These are phyloP conservation scores for Julus scanicus DNA, from an alignment of 2,888 invertebrate species.

Conservation along the genomic window DNA sequence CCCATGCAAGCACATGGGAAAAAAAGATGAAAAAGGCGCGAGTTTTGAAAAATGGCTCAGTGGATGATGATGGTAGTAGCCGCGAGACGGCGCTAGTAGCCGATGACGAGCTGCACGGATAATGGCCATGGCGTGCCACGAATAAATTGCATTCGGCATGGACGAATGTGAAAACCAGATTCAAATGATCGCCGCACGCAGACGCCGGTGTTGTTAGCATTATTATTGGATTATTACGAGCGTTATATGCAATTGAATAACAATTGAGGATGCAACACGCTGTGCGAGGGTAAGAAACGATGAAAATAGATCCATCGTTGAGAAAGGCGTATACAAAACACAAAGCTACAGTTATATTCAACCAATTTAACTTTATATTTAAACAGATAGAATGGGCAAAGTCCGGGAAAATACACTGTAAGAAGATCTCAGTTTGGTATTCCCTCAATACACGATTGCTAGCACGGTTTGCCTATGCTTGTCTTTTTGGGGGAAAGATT, in stretches of 20 bases:
- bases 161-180: slow-evolving; percentile 12
- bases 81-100: background rate
- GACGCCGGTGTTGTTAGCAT: slow-evolving; percentile 12
- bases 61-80: background rate
- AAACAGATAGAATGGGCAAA: too few relatives aligned
- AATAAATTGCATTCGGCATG: slow-evolving; percentile 16
- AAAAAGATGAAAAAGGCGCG: background rate
- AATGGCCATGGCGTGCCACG: slow-evolving; percentile 9
- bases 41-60: background rate
- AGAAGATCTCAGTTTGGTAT: too few relatives aligned
- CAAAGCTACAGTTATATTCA: too few relatives aligned
- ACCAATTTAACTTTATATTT: too few relatives aligned
- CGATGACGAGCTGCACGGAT: background rate
- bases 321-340: background rate
- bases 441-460: background rate
- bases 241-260: slow-evolving; percentile 29
- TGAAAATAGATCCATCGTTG: background rate
- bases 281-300: slow-evolving; percentile 8
- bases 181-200: background rate
- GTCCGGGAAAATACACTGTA: too few relatives aligned
- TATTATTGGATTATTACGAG: slow-evolving; percentile 30
- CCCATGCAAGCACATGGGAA: slow-evolving; percentile 34
- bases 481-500: too few relatives aligned
- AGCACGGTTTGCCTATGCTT: background rate
- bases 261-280: slow-evolving; percentile 9